These are phyloP conservation scores for Colaptes auratus DNA, from an alignment of 2,113 vertebrate species.

Conservation along the genomic window DNA sequence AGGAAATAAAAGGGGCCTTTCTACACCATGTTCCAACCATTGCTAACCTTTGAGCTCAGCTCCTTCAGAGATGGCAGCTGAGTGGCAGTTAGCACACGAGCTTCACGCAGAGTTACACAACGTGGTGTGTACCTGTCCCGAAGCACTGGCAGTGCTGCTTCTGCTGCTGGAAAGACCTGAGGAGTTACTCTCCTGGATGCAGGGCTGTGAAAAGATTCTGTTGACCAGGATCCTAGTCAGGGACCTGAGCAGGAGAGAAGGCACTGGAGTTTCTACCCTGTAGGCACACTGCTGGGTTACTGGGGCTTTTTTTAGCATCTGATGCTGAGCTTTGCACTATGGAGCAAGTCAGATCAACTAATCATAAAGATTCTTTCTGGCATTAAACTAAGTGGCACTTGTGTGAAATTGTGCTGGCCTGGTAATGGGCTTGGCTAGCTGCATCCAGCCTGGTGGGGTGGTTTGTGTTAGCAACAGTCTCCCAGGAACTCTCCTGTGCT, in stretches of 20 bases:
- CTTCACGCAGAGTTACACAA: background rate
- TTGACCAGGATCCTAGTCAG: background rate
- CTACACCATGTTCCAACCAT: fast-evolving
- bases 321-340: background rate
- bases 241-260: background rate
- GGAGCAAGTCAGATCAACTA: background rate
- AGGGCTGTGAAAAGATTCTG: background rate
- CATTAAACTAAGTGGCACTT: background rate
- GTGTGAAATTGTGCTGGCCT: background rate
- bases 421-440: background rate
- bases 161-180: background rate
- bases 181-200: background rate
- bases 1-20: background rate
- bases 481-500: background rate
- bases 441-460: background rate
- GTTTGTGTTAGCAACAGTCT: conserved; percentile 44
- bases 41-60: background rate
- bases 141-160: background rate
- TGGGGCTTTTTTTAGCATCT: background rate
- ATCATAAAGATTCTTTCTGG: background rate
- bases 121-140: background rate
- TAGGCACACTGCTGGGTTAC: too few species aligned
- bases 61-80: background rate
- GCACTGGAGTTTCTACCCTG: background rate
- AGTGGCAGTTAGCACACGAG: background rate